These are phyloP conservation scores for Standfussiana lucernea DNA, from an alignment of 2,888 invertebrate genomes.

Conservation along the genomic window DNA sequence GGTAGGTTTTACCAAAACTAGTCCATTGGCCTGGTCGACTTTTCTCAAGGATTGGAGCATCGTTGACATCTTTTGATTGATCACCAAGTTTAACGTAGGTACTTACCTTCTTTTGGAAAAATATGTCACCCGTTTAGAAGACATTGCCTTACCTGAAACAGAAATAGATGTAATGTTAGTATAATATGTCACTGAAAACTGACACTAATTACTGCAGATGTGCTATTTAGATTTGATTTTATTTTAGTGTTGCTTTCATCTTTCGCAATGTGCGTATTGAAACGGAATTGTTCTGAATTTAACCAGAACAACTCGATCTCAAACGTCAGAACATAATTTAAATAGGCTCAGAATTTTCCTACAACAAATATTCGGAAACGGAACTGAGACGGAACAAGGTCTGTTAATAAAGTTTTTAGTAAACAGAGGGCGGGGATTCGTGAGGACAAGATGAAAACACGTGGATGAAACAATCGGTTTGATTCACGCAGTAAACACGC, in stretches of 20 bases:
- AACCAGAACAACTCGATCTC: constrained; percentile 6
- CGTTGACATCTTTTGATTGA: constrained; percentile 76
- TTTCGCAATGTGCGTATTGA: constrained; percentile 23
- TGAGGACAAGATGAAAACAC: constrained; percentile 52
- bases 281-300: constrained; percentile 28
- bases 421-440: constrained; percentile 48
- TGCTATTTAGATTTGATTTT: constrained; percentile 46
- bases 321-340: not conserved
- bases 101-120: constrained; percentile 84
- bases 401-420: constrained; percentile 39
- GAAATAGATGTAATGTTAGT: constrained; percentile 75
- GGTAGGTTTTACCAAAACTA: constrained; percentile 68
- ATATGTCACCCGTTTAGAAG: constrained; percentile 87
- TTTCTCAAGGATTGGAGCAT: constrained; percentile 48
- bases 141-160: constrained; percentile 90
- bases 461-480: constrained; percentile 56
- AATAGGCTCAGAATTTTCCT: constrained; percentile 24
- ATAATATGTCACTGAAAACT: constrained; percentile 37
- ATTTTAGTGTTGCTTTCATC: constrained; percentile 44
- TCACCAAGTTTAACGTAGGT: constrained; percentile 69
- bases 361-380: constrained; percentile 20
- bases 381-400: constrained; percentile 35
- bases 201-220: constrained; percentile 53
- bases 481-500: constrained; percentile 57
- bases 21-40: constrained; percentile 76